Base-by-base conservation (phyloP, 2,888 invertebrate genomes). In the Ariolimax columbianus region DNA sequence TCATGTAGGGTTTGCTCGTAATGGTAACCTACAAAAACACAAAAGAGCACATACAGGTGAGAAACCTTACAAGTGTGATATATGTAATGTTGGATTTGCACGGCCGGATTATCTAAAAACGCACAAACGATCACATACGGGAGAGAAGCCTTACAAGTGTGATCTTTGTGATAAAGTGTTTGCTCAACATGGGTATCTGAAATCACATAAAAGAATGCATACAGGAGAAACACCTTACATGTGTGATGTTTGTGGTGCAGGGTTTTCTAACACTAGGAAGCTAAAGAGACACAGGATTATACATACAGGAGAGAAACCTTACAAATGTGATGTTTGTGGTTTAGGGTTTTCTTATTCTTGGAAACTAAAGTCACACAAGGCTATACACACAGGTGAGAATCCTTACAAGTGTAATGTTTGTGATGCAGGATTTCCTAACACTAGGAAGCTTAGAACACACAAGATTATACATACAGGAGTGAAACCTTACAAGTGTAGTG, bases 71-170 rank as follows among this genome's bases (percentile, higher is more conserved):
- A 23, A 17, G 38, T 70, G 40, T 70, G 38, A 40, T 70, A 6
- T 38, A 3, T 40, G 40, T 40, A 26, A 26, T 38, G 36, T 38
- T 26, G 36, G 23, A 1, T 38, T 70, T 40, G 3, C 70, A 7
- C 38, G 23, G 26, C 19, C 23, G 38, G 19, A 38, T 11, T 3
- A 38, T 14, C 14, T 70, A 23, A 38, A 38, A 23, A 26, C 19
- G 30, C 38, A 70, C 40, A 70, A 11, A 9, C 9, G 26, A 63
- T 9, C n/a, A 7, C n/a, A 63, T n/a, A 63, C 68, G 4, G 26
- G 38, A 38, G 70, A 70, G 70, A 70, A 38, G 26, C 70, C 70
- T 38, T 70, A 38, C 70, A 70, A 70, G 23, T 70, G 70, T 70
- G 70, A 70, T 40, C 17, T 23, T 26, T 70, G 70, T 70, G 40